phyloP scores from a whole-genome alignment of 2,113 vertebrate genomes.

The Gallinago paraguaiae region DNA sequence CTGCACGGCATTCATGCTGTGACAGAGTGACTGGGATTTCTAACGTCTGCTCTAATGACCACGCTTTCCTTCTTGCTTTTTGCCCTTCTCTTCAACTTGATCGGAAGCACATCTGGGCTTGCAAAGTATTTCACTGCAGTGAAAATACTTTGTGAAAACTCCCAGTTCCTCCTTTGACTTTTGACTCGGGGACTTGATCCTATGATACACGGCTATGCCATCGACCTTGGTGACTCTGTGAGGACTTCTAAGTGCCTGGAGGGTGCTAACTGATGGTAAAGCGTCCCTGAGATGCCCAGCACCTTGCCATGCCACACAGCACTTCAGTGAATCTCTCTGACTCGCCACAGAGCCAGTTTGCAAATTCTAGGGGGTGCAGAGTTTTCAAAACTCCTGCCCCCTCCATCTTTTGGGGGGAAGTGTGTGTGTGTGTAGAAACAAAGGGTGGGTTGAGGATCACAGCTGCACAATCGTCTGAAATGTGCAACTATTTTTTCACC shows the following conservation, averaged over 20 bases:
- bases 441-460: not conserved
- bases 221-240: not conserved
- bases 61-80: not conserved
- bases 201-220: not conserved
- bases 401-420: not conserved
- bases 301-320: not conserved
- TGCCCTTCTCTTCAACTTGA: not conserved
- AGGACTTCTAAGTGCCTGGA: not conserved
- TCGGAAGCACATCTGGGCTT: not conserved
- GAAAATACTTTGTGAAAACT: no score
- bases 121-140: not conserved
- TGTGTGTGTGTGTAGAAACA: accelerated
- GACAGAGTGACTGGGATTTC: not conserved
- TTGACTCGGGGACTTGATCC: not conserved
- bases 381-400: not conserved
- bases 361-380: not conserved
- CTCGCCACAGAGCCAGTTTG: accelerated
- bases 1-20: not conserved
- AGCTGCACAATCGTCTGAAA: not conserved
- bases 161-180: not conserved
- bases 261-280: not conserved
- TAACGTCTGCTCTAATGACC: not conserved
- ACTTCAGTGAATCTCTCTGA: not conserved
- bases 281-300: not conserved
- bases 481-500: not conserved